Evolutionary conservation across 2,113 vertebrate species (phyloP).

Genomic region (Mugil cephalus): DNA sequence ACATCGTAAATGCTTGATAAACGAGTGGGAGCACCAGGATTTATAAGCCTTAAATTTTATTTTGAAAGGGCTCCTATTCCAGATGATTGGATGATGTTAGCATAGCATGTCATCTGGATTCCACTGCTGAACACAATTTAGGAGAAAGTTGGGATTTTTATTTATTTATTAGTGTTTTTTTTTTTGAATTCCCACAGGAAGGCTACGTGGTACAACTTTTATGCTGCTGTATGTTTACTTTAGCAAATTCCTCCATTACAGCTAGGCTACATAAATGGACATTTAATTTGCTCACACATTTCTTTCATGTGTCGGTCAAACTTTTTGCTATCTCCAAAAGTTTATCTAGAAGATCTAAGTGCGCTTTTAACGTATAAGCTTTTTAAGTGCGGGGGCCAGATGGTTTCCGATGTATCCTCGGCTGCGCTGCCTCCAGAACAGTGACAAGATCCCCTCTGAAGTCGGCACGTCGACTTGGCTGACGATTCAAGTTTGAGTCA

Average conservation of each 20-base stretch:
- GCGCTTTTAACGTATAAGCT: slow-evolving; percentile 30
- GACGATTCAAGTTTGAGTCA: slow-evolving; percentile 35
- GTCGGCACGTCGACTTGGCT: slow-evolving; percentile 32
- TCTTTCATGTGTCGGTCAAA: neutral
- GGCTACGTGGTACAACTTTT: neutral
- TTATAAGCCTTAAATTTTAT: neutral
- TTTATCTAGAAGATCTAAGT: slow-evolving; percentile 20
- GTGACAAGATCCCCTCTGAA: slow-evolving; percentile 41
- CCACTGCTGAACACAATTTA: no score
- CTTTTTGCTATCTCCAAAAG: neutral
- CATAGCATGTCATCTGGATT: neutral
- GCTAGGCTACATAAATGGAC: neutral
- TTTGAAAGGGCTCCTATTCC: slow-evolving; percentile 1
- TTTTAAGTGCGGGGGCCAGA: slow-evolving; percentile 27
- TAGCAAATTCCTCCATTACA: slow-evolving; percentile 24
- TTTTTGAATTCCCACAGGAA: no score
- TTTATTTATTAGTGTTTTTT: no score
- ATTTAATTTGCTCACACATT: slow-evolving; percentile 1
- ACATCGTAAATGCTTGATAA: neutral
- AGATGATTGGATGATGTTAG: neutral
- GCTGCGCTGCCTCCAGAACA: slow-evolving; percentile 23
- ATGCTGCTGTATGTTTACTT: slow-evolving; percentile 21
- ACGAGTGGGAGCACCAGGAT: neutral
- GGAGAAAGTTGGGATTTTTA: no score
- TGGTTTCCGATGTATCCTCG: slow-evolving; percentile 39